phyloP scores from a whole-genome alignment of 1,140 invertebrate genomes.

The Dendroctonus ponderosae region DNA sequence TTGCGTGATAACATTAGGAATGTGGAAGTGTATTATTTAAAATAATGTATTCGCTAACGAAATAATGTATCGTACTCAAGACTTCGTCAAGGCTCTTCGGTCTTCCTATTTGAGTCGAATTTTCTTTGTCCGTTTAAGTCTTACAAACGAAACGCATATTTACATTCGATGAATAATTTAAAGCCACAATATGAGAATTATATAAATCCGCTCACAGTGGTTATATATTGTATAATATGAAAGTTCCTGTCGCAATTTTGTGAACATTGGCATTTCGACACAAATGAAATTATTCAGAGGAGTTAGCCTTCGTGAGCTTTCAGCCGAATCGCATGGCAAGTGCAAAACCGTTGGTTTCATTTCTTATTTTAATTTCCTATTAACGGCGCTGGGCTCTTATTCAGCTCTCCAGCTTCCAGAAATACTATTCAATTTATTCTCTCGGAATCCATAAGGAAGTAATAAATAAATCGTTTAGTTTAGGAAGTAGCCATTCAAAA shows the following conservation, averaged over 20 bases:
- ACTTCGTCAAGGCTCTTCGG: constrained; percentile 6
- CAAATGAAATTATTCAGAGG: background rate
- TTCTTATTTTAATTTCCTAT: no score
- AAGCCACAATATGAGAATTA: constrained; percentile 7
- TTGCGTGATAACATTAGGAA: no score
- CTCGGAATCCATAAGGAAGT: constrained; percentile 5
- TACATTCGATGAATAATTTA: constrained; percentile 17
- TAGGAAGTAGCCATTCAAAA: constrained; percentile 1
- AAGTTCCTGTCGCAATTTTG: constrained; percentile 7
- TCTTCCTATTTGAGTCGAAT: constrained; percentile 7
- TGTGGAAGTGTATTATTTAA: no score
- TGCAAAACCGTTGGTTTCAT: no score
- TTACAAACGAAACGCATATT: constrained; percentile 1
- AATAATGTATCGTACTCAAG: background rate
- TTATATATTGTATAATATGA: constrained; percentile 10
- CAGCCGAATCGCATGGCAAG: no score
- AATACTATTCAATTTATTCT: no score
- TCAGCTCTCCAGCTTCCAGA: no score
- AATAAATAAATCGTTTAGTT: background rate
- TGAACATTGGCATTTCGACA: background rate
- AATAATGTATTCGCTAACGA: no score
- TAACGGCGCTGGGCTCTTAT: no score
- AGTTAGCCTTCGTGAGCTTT: background rate
- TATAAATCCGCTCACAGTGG: constrained; percentile 6
- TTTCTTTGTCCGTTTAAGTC: constrained; percentile 9